Base-by-base conservation (phyloP, 1,140 invertebrate species). In the Oryzaephilus surinamensis region DNA sequence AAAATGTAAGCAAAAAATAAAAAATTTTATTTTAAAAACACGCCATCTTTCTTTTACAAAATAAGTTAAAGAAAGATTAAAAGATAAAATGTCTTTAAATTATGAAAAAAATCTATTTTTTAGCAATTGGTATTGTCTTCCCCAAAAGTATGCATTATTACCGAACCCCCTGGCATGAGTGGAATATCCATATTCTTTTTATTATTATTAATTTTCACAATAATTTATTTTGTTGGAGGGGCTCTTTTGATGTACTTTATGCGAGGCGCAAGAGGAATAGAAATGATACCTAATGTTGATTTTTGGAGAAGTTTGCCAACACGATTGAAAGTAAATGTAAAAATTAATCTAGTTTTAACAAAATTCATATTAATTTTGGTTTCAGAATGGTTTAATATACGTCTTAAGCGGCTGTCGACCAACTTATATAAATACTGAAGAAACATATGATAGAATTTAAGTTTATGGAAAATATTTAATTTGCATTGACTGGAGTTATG, bases 251-350 rank as follows among this genome's bases (percentile, higher is more conserved):
- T 70, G 54, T 67, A 69, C 54, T 74, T 71, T 51, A 47, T 70
- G 8, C 66, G 71, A 63, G 71, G 72, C 12, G 72, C 72, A 6
- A 64, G 67, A 7, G 71, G 72, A 3, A 41, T 66, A 11, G 72
- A 74, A 58, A 61, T 72, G 18, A 64, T 74, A 44, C 72, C 72
- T 2, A 72, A 74, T 54, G 49, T 70, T 32, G 63, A 57, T 40
- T 74, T 74, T 52, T 74, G 72, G 72, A 58, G 51, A 18, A 67
- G 69, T 34, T 48, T 73, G 23, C 71, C 71, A 12, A 59, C 60
- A 50, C 60, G 73, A 46, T 61, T 72, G n/a, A 69, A 60, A 54
- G 72, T 72, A 58, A 55, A 48, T 44, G 23, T 41, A 16, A 37
- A 19, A 23, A 13, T 21, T 32, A 38, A 16, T 15, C 18, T 29